Base-by-base conservation (phyloP, 2,888 invertebrate species). In the Tetragonisca angustula region DNA sequence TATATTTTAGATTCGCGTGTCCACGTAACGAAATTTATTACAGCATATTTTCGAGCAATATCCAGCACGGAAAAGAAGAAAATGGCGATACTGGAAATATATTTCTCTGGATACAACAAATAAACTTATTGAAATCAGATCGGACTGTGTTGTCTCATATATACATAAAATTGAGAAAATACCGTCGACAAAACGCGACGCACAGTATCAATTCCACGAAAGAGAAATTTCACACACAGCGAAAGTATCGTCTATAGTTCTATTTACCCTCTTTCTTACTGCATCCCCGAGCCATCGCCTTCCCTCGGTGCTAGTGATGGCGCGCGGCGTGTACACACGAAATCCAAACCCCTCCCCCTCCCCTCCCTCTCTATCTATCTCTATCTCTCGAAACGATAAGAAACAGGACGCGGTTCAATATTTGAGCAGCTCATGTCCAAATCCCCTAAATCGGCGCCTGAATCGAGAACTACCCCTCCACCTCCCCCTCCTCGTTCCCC, bases 391-490 rank as follows among this genome's bases (percentile, higher is more conserved):
- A 19, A 70, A 52, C 71, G 71, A 79, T 65, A 80, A 80, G 80
- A 80, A 71, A 80, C 80, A 67, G 43, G 54, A 71, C 36, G 59
- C 80, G 56, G 59, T 79, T 79, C 79, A 71, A 80, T 80, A 67
- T 80, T 80, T 67, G 80, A 79, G 70, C 50, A 64, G 64, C 32
- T 27, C 36, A 2, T 27, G 27, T 27, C 70, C 50, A 56, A 79
- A 70, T 56, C 69, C 19, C 69, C 15, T 61, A 43, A 43, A 49
- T 32, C 56, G 50, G 5, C 21, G 50, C 24, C 15, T 15, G 56
- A 59, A 69, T 70, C 24, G 24, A 24, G 56, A 56, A 56, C 56
- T 13, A 54, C 15, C 71, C 15, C 4, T 24, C 15, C 50, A 5
- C 43, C 43, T 32, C 43, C 4, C 32, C 15, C 50, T 15, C 43